Conservation (phyloP, 2,888 invertebrate genomes). For the Diloba caeruleocephala region DNA sequence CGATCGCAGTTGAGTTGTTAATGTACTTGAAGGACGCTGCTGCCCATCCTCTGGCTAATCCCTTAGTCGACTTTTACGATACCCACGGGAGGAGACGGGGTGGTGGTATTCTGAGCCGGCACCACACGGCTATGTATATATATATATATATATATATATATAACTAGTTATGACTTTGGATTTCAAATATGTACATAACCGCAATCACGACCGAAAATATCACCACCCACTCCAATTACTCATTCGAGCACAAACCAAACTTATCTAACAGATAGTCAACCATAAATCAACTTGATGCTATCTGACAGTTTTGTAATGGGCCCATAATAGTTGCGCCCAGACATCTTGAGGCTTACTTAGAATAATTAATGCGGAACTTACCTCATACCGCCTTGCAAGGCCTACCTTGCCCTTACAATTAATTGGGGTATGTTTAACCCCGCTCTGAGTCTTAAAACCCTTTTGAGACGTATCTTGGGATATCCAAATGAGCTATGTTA, state of each 20-base stretch:
- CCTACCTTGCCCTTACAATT: conserved; percentile 54
- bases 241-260: conserved; percentile 50
- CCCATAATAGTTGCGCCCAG: conserved; percentile 55
- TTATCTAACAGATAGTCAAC: conserved; percentile 52
- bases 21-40: too few relatives aligned
- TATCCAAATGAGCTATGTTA: conserved; percentile 3
- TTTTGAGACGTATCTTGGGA: conserved; percentile 23
- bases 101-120: too few relatives aligned
- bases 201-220: conserved; percentile 34
- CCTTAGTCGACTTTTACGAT: too few relatives aligned
- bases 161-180: too few relatives aligned
- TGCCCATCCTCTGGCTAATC: too few relatives aligned
- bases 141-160: too few relatives aligned
- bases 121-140: too few relatives aligned
- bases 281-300: conserved; percentile 58
- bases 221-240: conserved; percentile 46
- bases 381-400: conserved; percentile 30
- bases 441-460: conserved; percentile 32
- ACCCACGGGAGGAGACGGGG: too few relatives aligned
- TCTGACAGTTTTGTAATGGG: conserved; percentile 60
- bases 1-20: too few relatives aligned
- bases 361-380: conserved; percentile 58
- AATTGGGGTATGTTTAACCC: conserved; percentile 59
- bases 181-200: neutral
- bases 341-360: conserved; percentile 54